Base-by-base conservation (phyloP, 2,797 vertebrate genomes). In the Steatocranus sp. region DNA sequence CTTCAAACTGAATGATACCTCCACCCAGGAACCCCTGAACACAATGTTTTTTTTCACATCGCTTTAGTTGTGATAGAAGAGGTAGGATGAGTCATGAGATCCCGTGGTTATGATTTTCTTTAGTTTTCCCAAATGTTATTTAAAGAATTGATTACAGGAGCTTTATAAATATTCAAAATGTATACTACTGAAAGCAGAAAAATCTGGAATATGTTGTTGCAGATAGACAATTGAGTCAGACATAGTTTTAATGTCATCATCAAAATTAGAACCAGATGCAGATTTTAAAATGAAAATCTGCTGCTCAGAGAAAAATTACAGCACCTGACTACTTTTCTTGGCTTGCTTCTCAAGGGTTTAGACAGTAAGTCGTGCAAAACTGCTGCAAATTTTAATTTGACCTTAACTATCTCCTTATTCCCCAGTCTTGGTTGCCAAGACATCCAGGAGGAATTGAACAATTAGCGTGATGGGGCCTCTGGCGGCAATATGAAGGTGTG, bases 381-480 rank as follows among this genome's bases (percentile, higher is more conserved):
- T 83, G 81, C 83, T 66, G 80, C 68, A 70, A 76, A 51, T 92
- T 89, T 87, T 73, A 86, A 83, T 93, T 78, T 89, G 90, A 92
- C 92, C 90, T 90, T 85, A 86, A 78, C 85, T 68, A 75, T 82
- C 15, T 30, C 75, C 86, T 87, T 85, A 80, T 89, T 90, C 78
- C 80, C 78, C 58, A 46, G 58, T 82, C 83, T 68, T 81, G 50
- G 83, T 88, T 87, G 81, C 88, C 84, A 91, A 86, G 83, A 86
- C 63, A 75, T 90, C 92, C 85, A 34, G 81, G 85, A 93, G 93
- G 90, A 89, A 85, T 81, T 82, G 87, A 91, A 92, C 91, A 94
- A 94, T 94, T 93, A 95, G 87, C 25, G 79, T 85, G 87, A 89
- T 23, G 61, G 82, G 80, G 87, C 87, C 91, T 83, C 83, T 81